Evolutionary conservation across 1,140 invertebrate genomes (phyloP), one percentile per base, ranked within the genome.

Genomic region (Helicoverpa armigera): DNA sequence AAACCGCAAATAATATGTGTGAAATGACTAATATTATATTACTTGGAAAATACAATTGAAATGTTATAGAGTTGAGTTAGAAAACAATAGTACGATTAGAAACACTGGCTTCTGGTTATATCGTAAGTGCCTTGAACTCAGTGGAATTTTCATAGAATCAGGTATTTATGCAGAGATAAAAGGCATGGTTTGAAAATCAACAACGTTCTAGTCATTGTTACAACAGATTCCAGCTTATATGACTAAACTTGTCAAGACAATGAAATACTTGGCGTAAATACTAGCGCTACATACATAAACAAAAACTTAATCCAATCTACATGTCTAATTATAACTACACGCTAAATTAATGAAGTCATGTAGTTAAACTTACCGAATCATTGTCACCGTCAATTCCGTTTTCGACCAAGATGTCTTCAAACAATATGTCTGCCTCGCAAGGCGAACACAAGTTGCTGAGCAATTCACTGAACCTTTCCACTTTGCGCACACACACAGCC

Each of bases 401-500:
- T 69, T 94, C 92, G 61, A 90, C 91, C 73, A 95, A 86, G 79
- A 95, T 89, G 74, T 95, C 92, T 81, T 95, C 92, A 77, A 95
- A 95, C 77, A 95, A 83, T 67, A 93, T 79, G 83, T 95, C 94
- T 48, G 94, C 92, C 87, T 95, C 94, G 79, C 92, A 91, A 4
- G 94, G 94, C 7, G 94, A 94, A 91, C 94, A 95, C 79, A 95
- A 86, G 86, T 94, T 95, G 89, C 91, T 94, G 70, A 95, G 92
- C 87, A 95, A 88, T 85, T 95, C 94, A 95, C 94, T 95, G 78
- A 95, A 95, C 77, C 90, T 91, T 88, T 95, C 94, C 83, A 95
- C 94, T 94, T 92, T 94, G 77, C 91, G 90, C 83, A 95, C 92
- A 94, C 94, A 95, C 86, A 94, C 94, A 43, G 91, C 94, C 79